Evolutionary conservation across 2,888 invertebrate species (phyloP).

Genomic region (Hybos culiciformis): DNA sequence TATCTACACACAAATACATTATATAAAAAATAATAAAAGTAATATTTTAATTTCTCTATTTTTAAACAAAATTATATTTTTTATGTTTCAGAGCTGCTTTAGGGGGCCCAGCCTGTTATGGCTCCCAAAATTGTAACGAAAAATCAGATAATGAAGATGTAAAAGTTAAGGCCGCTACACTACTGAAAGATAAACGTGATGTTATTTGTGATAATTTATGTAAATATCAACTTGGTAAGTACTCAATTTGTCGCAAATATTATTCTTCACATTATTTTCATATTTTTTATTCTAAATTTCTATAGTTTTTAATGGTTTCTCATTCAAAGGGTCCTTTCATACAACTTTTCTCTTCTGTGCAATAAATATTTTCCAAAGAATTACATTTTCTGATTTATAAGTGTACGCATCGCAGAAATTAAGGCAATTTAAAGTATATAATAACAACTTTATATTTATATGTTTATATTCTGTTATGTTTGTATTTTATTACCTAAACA

Average conservation of each 20-base stretch:
- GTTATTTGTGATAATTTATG: slow-evolving; percentile 48
- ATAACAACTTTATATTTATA: too few species aligned
- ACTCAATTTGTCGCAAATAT: neutral
- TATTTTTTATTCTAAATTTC: neutral
- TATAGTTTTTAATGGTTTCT: too few species aligned
- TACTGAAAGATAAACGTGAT: slow-evolving; percentile 16
- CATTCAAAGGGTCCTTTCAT: too few species aligned
- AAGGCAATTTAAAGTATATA: too few species aligned
- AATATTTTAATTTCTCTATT: slow-evolving; percentile 4
- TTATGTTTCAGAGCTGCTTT: slow-evolving; percentile 27
- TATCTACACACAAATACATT: neutral
- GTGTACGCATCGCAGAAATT: too few species aligned
- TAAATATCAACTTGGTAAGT: slow-evolving; percentile 41
- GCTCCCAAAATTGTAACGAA: slow-evolving; percentile 9
- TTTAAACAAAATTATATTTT: too few species aligned
- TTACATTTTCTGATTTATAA: too few species aligned
- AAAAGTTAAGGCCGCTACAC: slow-evolving; percentile 12
- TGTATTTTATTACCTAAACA: too few species aligned
- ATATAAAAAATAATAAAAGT: neutral
- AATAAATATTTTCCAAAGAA: too few species aligned
- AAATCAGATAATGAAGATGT: neutral
- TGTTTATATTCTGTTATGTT: too few species aligned
- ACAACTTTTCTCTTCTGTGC: too few species aligned
- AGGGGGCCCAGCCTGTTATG: slow-evolving; percentile 28
- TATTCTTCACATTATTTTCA: neutral